These are phyloP conservation scores for Cyanocitta stelleri DNA, from an alignment of 2,113 vertebrate species.

Conservation along the genomic window DNA sequence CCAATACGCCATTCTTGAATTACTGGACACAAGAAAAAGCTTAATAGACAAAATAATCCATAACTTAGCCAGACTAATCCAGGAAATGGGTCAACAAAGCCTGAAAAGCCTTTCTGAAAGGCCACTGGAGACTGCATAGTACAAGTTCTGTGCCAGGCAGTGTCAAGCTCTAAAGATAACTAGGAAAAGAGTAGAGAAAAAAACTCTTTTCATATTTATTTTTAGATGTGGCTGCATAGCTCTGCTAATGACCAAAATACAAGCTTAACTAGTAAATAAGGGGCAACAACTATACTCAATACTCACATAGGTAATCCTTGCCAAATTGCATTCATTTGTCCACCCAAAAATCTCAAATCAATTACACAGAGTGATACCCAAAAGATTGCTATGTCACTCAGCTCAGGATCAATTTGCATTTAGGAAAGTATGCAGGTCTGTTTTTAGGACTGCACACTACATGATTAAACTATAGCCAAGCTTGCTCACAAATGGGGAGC, in stretches of 20 bases:
- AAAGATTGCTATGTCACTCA: background rate
- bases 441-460: background rate
- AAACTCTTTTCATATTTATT: conserved; percentile 51
- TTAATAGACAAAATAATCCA: conserved; percentile 53
- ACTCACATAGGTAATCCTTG: background rate
- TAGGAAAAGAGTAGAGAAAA: background rate
- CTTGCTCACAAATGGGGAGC: background rate
- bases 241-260: background rate
- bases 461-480: background rate
- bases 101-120: conserved; percentile 56
- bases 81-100: conserved; percentile 50
- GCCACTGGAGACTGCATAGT: conserved; percentile 22
- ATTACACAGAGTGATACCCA: background rate
- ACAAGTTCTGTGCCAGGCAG: conserved; percentile 22
- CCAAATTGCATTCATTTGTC: background rate
- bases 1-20: conserved; percentile 12
- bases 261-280: background rate
- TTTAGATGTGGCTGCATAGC: conserved; percentile 12
- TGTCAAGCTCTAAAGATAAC: conserved; percentile 34
- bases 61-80: conserved; percentile 56
- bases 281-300: background rate
- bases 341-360: background rate
- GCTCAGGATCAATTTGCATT: background rate
- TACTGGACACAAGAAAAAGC: conserved; percentile 43
- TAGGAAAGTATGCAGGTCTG: background rate